phyloP scores from a whole-genome alignment of 2,797 vertebrate genomes.

The Sarcoramphus papa region DNA sequence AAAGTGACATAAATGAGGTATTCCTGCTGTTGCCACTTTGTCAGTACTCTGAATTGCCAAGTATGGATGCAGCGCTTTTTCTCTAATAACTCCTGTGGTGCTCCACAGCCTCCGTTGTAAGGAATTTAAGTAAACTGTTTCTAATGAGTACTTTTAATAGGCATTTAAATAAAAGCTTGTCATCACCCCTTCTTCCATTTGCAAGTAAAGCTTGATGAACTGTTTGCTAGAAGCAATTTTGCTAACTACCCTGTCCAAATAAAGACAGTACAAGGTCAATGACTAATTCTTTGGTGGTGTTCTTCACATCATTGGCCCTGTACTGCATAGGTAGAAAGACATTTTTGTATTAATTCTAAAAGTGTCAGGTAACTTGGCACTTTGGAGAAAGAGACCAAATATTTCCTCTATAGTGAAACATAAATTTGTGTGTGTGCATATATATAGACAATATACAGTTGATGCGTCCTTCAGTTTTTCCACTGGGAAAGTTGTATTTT shows the following conservation, averaged over 20 bases:
- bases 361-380: neutral
- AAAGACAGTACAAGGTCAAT: neutral
- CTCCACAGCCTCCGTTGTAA: neutral
- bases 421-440: neutral
- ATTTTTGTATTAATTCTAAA: neutral
- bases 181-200: neutral
- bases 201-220: neutral
- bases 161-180: neutral
- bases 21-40: slow-evolving; percentile 6
- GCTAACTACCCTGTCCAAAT: neutral
- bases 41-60: neutral
- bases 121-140: slow-evolving; percentile 23
- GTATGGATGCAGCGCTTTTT: neutral
- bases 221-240: neutral
- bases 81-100: neutral
- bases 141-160: neutral
- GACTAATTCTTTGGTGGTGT: neutral
- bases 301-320: neutral
- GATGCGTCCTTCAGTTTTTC: neutral
- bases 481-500: neutral
- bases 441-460: neutral
- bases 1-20: slow-evolving; percentile 10
- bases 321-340: neutral
- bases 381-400: neutral
- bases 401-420: neutral